Base-by-base conservation (phyloP, 2,113 vertebrate genomes). In the Ivindomyrus marchei region DNA sequence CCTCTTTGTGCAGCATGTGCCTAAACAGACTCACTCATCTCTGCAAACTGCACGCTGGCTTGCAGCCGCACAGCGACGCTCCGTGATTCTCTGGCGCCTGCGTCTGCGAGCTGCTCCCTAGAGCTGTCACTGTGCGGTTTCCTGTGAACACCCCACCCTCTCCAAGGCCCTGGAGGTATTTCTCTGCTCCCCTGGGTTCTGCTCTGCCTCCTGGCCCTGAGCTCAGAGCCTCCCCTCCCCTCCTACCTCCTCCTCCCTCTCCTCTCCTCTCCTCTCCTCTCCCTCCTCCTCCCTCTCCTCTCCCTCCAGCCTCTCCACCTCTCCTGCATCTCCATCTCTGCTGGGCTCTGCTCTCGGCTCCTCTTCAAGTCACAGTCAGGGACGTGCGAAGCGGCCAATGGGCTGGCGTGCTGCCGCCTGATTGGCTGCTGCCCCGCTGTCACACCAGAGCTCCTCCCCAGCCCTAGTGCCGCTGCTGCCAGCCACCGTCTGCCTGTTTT, bases 361-460 rank as follows among this genome's bases (percentile, higher is more conserved):
- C 9, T 85, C 45, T 46, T 47, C n/a, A 36, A 27, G 85, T 70
- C 85, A 19, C 85, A 53, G 47, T 39, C 47, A 36, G 47, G 45
- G 42, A n/a, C 84, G 24, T n/a, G 45, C 21, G 46, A 39, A 49
- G 47, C 85, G 7, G 85, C 85, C 85, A 87, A 53, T 87, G n/a
- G 47, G 50, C 42, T 47, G 3, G n/a, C 6, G 7, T 53, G 27
- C 24, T 39, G 47, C 85, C 50, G 27, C 19, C 85, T 87, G 85
- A 87, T 87, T 87, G 85, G 85, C 85, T 87, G 85, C 85, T 24
- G 31, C 50, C 31, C 85, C 13, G 15, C 31, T 36, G 83, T 87
- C 49, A 52, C 19, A 2, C n/a, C n/a, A 2, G 85, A 56, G 85
- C 50, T 15, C 50, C 85, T 87, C 50, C 85, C 85, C 50, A 39